Conservation (phyloP, 2,113 vertebrate genomes). For the Antechinus stuartii region DNA sequence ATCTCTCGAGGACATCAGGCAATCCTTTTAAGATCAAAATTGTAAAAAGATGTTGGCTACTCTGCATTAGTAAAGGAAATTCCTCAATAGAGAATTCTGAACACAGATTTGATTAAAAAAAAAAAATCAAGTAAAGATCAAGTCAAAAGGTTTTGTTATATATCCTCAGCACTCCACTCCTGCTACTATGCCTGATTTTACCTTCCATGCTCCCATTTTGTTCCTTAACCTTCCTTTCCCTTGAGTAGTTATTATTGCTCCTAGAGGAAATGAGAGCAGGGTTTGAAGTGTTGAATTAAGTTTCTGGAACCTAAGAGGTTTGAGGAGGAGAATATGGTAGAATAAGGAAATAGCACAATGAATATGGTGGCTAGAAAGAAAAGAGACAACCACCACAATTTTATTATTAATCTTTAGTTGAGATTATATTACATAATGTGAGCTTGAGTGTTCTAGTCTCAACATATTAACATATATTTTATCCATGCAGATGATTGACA, state of each 20-base stretch:
- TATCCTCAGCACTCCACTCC: neutral
- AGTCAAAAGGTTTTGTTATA: neutral
- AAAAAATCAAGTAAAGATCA: neutral
- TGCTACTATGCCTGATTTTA: neutral
- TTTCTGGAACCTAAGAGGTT: neutral
- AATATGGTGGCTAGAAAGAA: neutral
- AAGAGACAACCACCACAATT: neutral
- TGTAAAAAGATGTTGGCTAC: no score
- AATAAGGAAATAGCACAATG: neutral
- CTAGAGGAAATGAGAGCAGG: neutral
- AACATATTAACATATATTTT: neutral
- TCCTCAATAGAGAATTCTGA: no score
- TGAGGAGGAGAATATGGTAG: neutral
- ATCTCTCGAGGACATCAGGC: neutral
- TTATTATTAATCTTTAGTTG: neutral
- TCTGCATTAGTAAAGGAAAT: no score
- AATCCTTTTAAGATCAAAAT: no score
- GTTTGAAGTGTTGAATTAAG: neutral
- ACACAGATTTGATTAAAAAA: no score
- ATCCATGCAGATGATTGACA: slow-evolving; percentile 95
- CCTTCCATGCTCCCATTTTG: neutral
- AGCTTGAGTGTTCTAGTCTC: neutral
- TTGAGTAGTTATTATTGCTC: neutral
- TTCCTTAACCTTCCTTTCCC: neutral
- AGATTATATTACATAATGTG: neutral